These are phyloP conservation scores for Plectrocnemia conspersa DNA, from an alignment of 1,140 invertebrate species.

Conservation along the genomic window DNA sequence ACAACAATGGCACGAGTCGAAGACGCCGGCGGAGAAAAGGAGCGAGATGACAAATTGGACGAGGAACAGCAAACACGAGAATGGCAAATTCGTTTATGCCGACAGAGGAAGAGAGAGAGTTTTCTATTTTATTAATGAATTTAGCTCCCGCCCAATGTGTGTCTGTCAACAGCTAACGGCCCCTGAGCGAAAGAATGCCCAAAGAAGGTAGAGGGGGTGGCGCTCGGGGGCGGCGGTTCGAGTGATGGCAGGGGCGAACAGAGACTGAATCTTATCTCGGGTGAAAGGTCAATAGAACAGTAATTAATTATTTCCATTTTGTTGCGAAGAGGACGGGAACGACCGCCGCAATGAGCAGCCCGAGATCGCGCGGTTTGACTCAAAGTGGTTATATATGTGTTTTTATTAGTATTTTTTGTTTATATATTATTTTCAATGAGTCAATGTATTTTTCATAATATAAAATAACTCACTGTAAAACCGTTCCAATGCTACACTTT, in stretches of 20 bases:
- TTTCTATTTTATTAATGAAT: slow-evolving; percentile 36
- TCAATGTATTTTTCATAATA: too few species aligned
- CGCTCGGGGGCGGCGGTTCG: not conserved
- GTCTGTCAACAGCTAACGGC: slow-evolving; percentile 35
- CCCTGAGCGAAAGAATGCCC: slow-evolving; percentile 23
- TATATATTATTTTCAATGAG: too few species aligned
- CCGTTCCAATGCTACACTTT: too few species aligned
- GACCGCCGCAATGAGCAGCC: too few species aligned
- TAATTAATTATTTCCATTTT: slow-evolving; percentile 36
- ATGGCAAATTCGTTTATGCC: slow-evolving; percentile 29
- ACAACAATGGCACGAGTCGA: too few species aligned
- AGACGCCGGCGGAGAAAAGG: not conserved
- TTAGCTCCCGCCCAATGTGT: slow-evolving; percentile 34
- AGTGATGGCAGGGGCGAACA: not conserved
- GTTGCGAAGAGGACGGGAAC: slow-evolving; percentile 26
- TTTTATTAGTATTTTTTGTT: too few species aligned
- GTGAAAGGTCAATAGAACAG: slow-evolving; percentile 36
- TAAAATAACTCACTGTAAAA: too few species aligned
- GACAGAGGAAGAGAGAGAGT: too few species aligned
- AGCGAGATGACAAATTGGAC: slow-evolving; percentile 30
- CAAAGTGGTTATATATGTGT: too few species aligned
- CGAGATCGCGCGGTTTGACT: too few species aligned
- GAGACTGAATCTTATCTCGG: slow-evolving; percentile 30
- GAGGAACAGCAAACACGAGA: slow-evolving; percentile 29
- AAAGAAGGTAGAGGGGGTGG: slow-evolving; percentile 10